Base-by-base conservation (phyloP, 2,113 vertebrate species). In the Phocoena sinus region DNA sequence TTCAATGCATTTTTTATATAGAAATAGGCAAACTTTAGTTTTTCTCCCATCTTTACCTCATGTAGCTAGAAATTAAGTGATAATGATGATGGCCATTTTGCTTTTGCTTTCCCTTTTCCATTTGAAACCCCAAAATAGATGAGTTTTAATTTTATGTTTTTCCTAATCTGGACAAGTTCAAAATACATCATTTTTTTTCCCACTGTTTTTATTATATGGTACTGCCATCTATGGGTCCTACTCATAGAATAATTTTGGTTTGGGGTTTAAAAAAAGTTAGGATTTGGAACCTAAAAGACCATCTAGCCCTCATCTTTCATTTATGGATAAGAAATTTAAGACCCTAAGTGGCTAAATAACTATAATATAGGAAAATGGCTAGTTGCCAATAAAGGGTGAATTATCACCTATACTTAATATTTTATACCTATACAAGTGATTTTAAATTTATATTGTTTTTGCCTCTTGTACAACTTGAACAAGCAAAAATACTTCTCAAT, bases 201-300 rank as follows among this genome's bases (percentile, higher is more conserved):
- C 44, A 33, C n/a, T 88, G 44, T 28, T 97, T 97, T 95, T 95
- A 94, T 93, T 98, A 97, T 91, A 94, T 95, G 81, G 93, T 89
- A 95, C 96, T 98, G 96, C 97, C 95, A 96, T 76, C 96, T 98
- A 97, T 96, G 82, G 96, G 95, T 70, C 21, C 41, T 81, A 47
- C 23, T 94, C 77, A 85, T 10, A 86, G 47, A 97, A 82, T 63
- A 94, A 83, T 95, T 94, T 85, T 95, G 50, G 23, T 94, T 76
- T 85, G 71, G 5, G 1, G 2, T 41, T 90, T 80, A 50, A 58
- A 87, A 53, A 85, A 88, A 86, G 68, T 86, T 92, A 36, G 20
- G 38, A 89, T 94, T 86, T 94, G 18, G 63, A 95, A 85, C 0
- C 38, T 77, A n/a, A 80, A 94, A 44, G 21, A 38, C 8, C 5